Base-by-base conservation (phyloP, 2,113 vertebrate species). In the Scortum barcoo region DNA sequence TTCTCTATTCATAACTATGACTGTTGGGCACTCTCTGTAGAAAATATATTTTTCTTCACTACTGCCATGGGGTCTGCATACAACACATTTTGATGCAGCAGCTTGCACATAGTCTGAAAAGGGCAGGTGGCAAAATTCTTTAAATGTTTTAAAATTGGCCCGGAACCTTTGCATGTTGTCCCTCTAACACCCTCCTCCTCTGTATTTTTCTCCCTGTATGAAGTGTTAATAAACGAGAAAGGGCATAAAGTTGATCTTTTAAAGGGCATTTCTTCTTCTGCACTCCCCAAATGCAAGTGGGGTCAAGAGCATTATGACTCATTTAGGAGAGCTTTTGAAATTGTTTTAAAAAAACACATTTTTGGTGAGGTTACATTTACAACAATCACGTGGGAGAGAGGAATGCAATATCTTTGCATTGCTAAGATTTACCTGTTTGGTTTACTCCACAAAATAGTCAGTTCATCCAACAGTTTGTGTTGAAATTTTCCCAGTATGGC, bases 191-290 rank as follows among this genome's bases (percentile, higher is more conserved):
- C 38, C 0, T 0, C 38, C 61, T 17, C 7, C 1, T 42, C 61
- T 42, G 22, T 63, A 10, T 42, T 56, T 71, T 40, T 46, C 7
- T 1, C 28, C 6, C 20, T n/a, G 36, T 20, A 13, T 60, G 26
- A 60, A n/a, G 38, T 28, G 19, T 30, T 72, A 46, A 33, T 46
- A 58, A 72, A 72, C 57, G 40, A 46, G 26, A 58, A 14, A 58
- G 40, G 54, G 24, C 54, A 46, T 16, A 44, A 28, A 16, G 46
- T 46, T 19, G 12, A 72, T 22, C 70, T 28, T 56, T 72, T 42
- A 71, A 71, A 71, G 69, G 69, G 69, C 69, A 71, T 3, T 4
- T 56, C 14, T 22, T 66, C 62, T 44, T 44, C 62, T 17, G 13
- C 38, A 16, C 11, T 9, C 28, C 30, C 36, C 12, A 70, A 40